These are phyloP conservation scores for Drosophila siamana DNA, from an alignment of 2,888 invertebrate genomes.

Conservation along the genomic window DNA sequence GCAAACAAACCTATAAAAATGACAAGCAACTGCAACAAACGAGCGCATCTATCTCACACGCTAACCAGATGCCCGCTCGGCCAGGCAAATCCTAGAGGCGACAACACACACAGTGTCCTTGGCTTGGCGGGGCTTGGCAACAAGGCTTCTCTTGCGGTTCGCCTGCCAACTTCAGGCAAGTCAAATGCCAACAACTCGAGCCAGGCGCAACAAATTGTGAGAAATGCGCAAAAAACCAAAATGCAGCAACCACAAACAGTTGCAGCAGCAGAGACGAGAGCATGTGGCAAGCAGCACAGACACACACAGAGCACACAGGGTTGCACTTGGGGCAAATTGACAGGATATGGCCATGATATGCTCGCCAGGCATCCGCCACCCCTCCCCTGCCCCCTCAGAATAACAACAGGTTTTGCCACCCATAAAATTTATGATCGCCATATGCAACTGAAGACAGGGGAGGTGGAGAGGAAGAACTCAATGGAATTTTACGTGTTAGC, in stretches of 20 bases:
- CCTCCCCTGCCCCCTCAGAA: conserved; percentile 13
- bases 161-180: conserved; percentile 49
- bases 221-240: conserved; percentile 70
- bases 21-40: conserved; percentile 81
- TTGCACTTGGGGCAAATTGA: conserved; percentile 59
- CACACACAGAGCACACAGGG: background rate
- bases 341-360: conserved; percentile 78
- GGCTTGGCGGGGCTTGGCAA: conserved; percentile 13
- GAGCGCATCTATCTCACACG: conserved; percentile 72
- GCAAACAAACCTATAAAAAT: conserved; percentile 81
- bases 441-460: conserved; percentile 35
- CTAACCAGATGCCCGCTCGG: conserved; percentile 51
- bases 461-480: conserved; percentile 18
- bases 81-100: conserved; percentile 57
- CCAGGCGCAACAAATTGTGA: conserved; percentile 69
- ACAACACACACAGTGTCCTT: conserved; percentile 65
- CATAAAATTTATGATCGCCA: conserved; percentile 52
- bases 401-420: conserved; percentile 68
- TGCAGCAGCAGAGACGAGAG: conserved; percentile 43
- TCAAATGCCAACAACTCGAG: conserved; percentile 53
- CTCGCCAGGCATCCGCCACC: conserved; percentile 34
- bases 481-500: conserved; percentile 66
- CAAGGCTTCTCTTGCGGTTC: background rate
- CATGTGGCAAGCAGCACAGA: conserved; percentile 7
- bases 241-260: conserved; percentile 50